Evolutionary conservation across 2,888 invertebrate species (phyloP), one percentile per base, ranked within the genome.

Genomic region (Urechis unicinctus): DNA sequence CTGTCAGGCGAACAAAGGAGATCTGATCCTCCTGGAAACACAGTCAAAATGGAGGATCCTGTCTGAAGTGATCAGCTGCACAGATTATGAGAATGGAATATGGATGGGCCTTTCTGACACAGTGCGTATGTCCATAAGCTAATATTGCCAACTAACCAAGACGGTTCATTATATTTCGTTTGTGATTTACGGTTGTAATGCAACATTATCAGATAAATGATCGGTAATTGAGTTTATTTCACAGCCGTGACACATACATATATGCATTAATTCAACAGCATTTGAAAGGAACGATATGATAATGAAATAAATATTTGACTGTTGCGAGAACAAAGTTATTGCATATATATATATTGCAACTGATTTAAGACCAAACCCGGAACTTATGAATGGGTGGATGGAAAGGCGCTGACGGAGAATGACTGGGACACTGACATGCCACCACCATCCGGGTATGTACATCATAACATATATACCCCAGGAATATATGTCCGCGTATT

Each of bases 81-180:
- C 42, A 13, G 54, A 54, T 25, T 54, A 54, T 48, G 48, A 54
- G 26, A 41, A 36, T 1, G 54, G 54, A 24, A 30, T 54, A 25
- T 54, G 54, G 54, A 54, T 54, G 25, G 54, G 54, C n/a, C 54
- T 54, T n/a, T 55, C 51, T 4, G 56, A 52, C 22, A 46, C 44
- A 30, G 51, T 56, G 36, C 25, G 42, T 28, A 5, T 31, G 50
- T 36, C n/a, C n/a, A n/a, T n/a, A n/a, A n/a, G n/a, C n/a, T n/a
- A n/a, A n/a, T n/a, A n/a, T n/a, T n/a, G n/a, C n/a, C n/a, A n/a
- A n/a, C n/a, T n/a, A n/a, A n/a, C n/a, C n/a, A n/a, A n/a, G n/a
- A n/a, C n/a, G n/a, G n/a, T n/a, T n/a, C n/a, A n/a, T n/a, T n/a
- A n/a, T n/a, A n/a, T n/a, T n/a, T n/a, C n/a, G n/a, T n/a, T n/a